A percentile compares a stretch with the other conserved stretches of the same genome.
Evolutionary conservation across 2,113 vertebrate genomes (phyloP).

Genomic region (Phrynosoma blainvillii): DNA sequence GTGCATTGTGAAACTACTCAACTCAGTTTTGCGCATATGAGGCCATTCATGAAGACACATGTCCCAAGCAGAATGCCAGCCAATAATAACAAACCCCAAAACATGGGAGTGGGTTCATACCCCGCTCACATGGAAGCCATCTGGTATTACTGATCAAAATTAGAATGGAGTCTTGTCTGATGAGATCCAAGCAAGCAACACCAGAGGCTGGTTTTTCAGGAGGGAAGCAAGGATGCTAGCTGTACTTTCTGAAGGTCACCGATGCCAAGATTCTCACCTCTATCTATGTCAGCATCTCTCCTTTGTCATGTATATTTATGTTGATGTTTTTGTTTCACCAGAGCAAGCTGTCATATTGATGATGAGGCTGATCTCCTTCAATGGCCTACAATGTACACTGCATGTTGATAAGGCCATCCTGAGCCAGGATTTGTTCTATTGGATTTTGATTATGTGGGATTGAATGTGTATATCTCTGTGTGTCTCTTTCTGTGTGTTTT

Average conservation of each 20-base stretch:
- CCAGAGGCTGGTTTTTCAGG: not conserved
- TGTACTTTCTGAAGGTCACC: not conserved
- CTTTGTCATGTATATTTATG: not conserved
- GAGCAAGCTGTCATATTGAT: not conserved
- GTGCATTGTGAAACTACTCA: too few relatives aligned
- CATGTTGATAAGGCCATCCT: constrained; percentile 5
- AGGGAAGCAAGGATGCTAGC: too few relatives aligned
- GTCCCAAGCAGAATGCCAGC: too few relatives aligned
- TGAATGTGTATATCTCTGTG: not conserved
- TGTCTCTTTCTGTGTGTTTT: too few relatives aligned
- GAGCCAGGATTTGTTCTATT: not conserved
- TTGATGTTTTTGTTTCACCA: not conserved
- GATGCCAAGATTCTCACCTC: not conserved
- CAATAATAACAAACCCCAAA: too few relatives aligned
- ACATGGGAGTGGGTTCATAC: too few relatives aligned
- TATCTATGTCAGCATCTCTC: not conserved
- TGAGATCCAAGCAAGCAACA: not conserved
- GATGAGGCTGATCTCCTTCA: not conserved
- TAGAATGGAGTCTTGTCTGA: too few relatives aligned
- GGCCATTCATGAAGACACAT: too few relatives aligned
- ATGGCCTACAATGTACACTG: not conserved
- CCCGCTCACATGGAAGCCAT: too few relatives aligned
- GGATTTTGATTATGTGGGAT: not conserved
- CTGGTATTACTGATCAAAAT: too few relatives aligned
- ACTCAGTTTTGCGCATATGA: too few relatives aligned